phyloP scores from a whole-genome alignment of 2,797 vertebrate species.

The Alca torda region DNA sequence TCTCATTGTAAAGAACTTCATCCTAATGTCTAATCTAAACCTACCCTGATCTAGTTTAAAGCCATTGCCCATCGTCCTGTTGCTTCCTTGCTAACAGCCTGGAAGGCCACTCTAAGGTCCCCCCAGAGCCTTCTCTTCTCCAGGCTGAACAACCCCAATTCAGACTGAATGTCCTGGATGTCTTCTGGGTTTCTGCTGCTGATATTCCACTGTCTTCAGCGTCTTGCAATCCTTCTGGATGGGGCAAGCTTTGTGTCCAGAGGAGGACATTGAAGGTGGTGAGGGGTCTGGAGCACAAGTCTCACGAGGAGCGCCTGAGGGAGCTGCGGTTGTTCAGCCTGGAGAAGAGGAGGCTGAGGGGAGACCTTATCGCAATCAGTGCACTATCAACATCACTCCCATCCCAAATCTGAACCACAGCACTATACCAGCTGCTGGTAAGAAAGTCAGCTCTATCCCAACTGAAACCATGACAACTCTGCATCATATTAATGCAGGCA shows the following conservation, averaged over 20 bases:
- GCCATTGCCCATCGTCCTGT: no score
- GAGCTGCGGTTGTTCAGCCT: background rate
- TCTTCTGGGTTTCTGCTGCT: background rate
- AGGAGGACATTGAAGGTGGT: background rate
- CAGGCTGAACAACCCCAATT: no score
- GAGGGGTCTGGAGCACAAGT: background rate
- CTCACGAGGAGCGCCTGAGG: background rate
- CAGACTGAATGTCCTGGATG: no score
- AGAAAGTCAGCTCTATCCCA: background rate
- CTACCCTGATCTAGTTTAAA: no score
- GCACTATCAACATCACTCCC: background rate
- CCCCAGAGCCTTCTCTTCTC: no score
- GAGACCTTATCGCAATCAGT: background rate
- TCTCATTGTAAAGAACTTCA: no score
- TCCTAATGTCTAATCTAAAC: no score
- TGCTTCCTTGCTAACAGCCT: no score
- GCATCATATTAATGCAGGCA: background rate
- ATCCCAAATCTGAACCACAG: background rate
- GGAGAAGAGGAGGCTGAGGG: background rate
- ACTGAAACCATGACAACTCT: background rate
- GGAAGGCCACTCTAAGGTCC: no score
- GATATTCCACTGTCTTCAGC: background rate
- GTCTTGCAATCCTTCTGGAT: background rate
- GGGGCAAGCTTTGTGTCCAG: background rate
- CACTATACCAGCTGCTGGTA: background rate